phyloP scores from a whole-genome alignment of 2,797 vertebrate species.

The Myotis findleyi region DNA sequence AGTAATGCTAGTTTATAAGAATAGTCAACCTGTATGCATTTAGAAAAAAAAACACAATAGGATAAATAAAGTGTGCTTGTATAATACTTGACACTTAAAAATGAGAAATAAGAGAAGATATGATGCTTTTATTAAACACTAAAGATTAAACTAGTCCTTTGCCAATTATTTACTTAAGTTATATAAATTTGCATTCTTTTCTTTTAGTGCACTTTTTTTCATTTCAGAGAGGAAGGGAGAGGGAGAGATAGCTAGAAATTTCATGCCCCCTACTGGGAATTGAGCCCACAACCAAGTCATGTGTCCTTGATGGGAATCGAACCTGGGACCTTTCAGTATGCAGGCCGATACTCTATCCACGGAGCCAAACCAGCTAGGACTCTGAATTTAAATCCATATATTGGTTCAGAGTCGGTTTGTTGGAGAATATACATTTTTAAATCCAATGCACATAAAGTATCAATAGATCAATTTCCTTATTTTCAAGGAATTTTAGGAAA shows the following conservation, averaged over 20 bases:
- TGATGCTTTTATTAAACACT: background rate
- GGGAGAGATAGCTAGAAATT: too few relatives aligned
- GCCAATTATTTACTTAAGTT: background rate
- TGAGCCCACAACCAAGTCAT: too few relatives aligned
- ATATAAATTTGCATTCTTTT: background rate
- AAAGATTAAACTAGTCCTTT: slow-evolving; percentile 24
- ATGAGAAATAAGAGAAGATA: background rate
- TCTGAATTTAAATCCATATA: background rate
- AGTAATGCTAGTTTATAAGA: background rate
- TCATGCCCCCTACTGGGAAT: too few relatives aligned
- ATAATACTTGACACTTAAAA: background rate
- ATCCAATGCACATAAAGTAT: background rate
- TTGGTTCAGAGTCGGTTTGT: background rate
- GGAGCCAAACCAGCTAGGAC: too few relatives aligned
- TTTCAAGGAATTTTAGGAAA: slow-evolving; percentile 28
- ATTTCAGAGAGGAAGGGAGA: too few relatives aligned
- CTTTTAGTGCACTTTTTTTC: too few relatives aligned
- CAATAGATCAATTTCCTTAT: background rate
- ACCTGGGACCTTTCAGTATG: too few relatives aligned
- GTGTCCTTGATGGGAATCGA: too few relatives aligned
- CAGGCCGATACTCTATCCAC: too few relatives aligned
- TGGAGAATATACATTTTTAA: background rate
- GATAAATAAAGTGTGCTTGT: background rate
- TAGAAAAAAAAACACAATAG: background rate
- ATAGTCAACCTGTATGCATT: background rate